phyloP scores from a whole-genome alignment of 2,888 invertebrate species.

The Eupithecia subfuscata region DNA sequence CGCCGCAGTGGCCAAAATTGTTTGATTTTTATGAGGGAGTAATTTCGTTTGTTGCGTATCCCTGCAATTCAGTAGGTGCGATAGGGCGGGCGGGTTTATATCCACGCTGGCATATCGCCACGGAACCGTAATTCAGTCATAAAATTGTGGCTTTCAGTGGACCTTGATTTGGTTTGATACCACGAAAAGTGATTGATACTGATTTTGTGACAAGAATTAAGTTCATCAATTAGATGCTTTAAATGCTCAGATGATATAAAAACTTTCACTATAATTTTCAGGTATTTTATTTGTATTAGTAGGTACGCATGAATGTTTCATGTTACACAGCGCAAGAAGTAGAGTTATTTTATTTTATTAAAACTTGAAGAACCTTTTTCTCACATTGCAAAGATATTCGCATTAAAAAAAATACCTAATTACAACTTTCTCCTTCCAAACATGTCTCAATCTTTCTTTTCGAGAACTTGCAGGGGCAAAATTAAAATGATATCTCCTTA shows the following conservation, averaged over 20 bases:
- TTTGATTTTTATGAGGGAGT: not conserved
- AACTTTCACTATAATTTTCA: too few relatives aligned
- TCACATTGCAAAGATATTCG: slow-evolving; percentile 35
- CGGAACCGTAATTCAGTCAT: slow-evolving; percentile 48
- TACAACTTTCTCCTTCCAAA: not conserved
- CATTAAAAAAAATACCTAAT: slow-evolving; percentile 41
- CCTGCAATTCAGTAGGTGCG: slow-evolving; percentile 47
- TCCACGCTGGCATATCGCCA: too few relatives aligned
- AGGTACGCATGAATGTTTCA: too few relatives aligned
- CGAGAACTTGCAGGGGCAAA: slow-evolving; percentile 65
- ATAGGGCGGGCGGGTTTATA: slow-evolving; percentile 67
- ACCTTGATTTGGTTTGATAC: slow-evolving; percentile 58
- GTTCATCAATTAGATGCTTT: slow-evolving; percentile 21
- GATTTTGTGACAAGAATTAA: too few relatives aligned
- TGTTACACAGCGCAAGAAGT: too few relatives aligned
- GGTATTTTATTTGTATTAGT: too few relatives aligned
- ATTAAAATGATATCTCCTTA: slow-evolving; percentile 82
- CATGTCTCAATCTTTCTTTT: slow-evolving; percentile 6
- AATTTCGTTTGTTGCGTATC: not conserved
- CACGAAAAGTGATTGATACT: too few relatives aligned
- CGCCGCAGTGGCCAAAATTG: not conserved
- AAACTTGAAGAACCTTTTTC: not conserved
- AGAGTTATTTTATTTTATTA: not conserved
- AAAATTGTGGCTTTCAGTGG: slow-evolving; percentile 68
- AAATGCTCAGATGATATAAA: not conserved